Conservation (phyloP, 2,797 vertebrate species). For the Manis javanica region DNA sequence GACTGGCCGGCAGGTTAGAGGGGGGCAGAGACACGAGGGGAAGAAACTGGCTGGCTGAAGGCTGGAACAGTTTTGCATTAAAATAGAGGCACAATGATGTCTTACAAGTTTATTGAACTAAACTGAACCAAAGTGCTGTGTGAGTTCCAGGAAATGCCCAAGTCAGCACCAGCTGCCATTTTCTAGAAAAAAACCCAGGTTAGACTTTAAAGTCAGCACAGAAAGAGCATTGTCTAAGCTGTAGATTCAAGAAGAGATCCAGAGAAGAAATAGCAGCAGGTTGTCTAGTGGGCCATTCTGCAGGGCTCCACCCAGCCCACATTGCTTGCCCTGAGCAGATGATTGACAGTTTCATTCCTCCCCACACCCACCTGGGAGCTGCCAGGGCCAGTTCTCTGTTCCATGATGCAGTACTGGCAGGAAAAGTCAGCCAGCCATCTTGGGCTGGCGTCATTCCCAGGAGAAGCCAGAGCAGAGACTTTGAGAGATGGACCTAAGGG, state of each 20-base stretch:
- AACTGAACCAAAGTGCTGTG: slow-evolving; percentile 27
- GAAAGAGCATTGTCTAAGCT: background rate
- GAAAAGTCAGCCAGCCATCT: slow-evolving; percentile 51
- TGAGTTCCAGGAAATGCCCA: slow-evolving; percentile 44
- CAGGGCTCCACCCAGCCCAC: background rate
- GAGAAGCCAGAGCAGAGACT: slow-evolving; percentile 54
- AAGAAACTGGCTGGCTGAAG: background rate
- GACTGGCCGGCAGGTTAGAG: background rate
- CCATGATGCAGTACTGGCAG: slow-evolving; percentile 63
- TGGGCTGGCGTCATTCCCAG: slow-evolving; percentile 66
- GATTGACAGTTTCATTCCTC: background rate
- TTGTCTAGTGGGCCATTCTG: background rate
- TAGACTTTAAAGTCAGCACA: background rate
- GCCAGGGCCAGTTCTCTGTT: background rate
- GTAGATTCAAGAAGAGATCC: background rate
- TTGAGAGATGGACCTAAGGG: slow-evolving; percentile 32
- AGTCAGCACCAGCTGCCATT: slow-evolving; percentile 49
- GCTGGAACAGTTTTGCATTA: background rate
- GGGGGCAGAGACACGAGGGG: background rate
- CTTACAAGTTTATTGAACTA: background rate
- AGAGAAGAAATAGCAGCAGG: background rate
- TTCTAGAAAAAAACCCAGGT: background rate
- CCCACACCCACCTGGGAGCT: background rate
- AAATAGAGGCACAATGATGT: background rate
- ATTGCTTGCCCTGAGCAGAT: background rate